A percentile compares a stretch with the other conserved stretches of the same genome.
These are phyloP conservation scores for Agrotis ipsilon DNA, from an alignment of 2,888 invertebrate genomes.

Conservation along the genomic window DNA sequence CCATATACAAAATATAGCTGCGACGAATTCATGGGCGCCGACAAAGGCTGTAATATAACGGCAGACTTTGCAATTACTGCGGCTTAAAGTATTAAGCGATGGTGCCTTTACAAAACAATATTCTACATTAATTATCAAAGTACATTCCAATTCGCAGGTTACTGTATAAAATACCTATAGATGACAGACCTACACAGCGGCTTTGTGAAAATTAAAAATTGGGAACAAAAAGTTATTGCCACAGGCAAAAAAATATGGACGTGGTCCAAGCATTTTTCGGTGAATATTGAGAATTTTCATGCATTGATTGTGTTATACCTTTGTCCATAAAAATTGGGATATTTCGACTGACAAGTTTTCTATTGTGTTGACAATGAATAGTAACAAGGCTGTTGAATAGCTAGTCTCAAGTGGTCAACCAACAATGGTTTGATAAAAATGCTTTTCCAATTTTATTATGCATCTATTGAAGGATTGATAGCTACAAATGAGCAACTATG, in stretches of 20 bases:
- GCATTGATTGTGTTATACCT: constrained; percentile 2
- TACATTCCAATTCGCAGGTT: neutral
- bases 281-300: constrained; percentile 28
- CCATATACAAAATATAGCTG: neutral
- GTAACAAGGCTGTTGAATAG: neutral
- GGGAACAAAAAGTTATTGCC: constrained; percentile 4
- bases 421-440: neutral
- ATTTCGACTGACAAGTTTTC: neutral
- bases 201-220: constrained; percentile 15
- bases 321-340: constrained; percentile 6
- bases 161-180: neutral
- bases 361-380: neutral
- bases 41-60: neutral
- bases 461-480: neutral
- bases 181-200: neutral
- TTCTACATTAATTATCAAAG: neutral
- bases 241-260: constrained; percentile 4
- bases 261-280: neutral
- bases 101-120: neutral
- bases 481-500: no score
- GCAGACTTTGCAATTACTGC: neutral
- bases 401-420: neutral
- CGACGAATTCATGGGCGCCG: no score
- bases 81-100: neutral
- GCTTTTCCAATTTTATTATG: no score